These are phyloP conservation scores for Pituophis catenifer DNA, from an alignment of 2,113 vertebrate genomes.

Conservation along the genomic window DNA sequence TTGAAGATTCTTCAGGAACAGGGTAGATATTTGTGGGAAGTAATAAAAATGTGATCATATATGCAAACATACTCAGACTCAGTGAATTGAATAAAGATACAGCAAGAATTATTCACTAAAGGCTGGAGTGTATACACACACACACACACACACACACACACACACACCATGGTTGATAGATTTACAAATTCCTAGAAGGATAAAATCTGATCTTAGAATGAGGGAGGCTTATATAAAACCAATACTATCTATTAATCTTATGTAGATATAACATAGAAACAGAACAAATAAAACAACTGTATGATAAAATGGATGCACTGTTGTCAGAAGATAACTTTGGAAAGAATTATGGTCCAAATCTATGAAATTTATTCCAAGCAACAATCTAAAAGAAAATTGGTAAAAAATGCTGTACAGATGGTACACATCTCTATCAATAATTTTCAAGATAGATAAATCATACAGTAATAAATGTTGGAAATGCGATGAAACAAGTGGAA, in stretches of 20 bases:
- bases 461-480: background rate
- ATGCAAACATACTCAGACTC: background rate
- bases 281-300: background rate
- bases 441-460: background rate
- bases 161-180: background rate
- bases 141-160: background rate
- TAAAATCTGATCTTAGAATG: background rate
- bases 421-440: background rate
- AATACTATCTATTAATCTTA: background rate
- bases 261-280: background rate
- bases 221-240: background rate
- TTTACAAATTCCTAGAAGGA: background rate
- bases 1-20: background rate
- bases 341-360: background rate
- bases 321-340: background rate
- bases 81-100: background rate
- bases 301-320: background rate
- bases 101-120: background rate
- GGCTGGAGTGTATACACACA: background rate
- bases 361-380: background rate
- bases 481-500: background rate
- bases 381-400: background rate
- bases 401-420: background rate
- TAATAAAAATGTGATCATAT: background rate
- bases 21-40: background rate